A percentile compares a stretch with the other conserved stretches of the same genome.
Evolutionary conservation across 1,140 invertebrate species (phyloP).

Genomic region (Notospermus geniculatus): DNA sequence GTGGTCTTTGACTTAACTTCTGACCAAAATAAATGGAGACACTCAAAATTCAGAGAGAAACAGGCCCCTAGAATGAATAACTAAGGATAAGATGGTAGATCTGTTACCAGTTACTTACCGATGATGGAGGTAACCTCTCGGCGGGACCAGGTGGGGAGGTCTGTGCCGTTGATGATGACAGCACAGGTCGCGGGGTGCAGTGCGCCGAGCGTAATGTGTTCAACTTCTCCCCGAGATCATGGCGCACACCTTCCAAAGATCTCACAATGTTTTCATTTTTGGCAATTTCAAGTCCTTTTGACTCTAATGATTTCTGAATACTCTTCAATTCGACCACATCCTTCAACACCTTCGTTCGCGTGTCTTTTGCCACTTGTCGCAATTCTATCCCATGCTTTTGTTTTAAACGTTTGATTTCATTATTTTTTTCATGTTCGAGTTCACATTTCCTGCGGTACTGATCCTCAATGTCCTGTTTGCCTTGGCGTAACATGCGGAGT

Average conservation of each 20-base stretch:
- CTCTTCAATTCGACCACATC: slow-evolving; percentile 2
- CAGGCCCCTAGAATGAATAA: no score
- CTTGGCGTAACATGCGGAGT: slow-evolving; percentile 10
- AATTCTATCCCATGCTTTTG: slow-evolving; percentile 10
- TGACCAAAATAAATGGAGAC: no score
- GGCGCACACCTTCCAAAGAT: neutral
- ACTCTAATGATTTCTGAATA: neutral
- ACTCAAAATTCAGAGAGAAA: no score
- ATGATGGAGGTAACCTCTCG: no score
- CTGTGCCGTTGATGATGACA: neutral
- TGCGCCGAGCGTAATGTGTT: neutral
- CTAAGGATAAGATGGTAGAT: no score
- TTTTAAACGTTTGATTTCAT: slow-evolving; percentile 9
- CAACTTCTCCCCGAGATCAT: slow-evolving; percentile 10
- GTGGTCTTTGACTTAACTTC: no score
- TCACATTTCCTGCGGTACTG: neutral
- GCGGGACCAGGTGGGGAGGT: no score
- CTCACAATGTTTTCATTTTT: slow-evolving; percentile 10
- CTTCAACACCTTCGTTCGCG: neutral
- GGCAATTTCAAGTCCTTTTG: slow-evolving; percentile 5
- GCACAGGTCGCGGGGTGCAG: neutral
- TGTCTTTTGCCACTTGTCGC: slow-evolving; percentile 5
- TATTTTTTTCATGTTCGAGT: slow-evolving; percentile 7
- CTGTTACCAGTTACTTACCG: no score
- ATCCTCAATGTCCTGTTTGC: slow-evolving; percentile 13